Evolutionary conservation across 2,888 invertebrate genomes (phyloP), one percentile per base, ranked within the genome.

Genomic region (Spodoptera exigua): DNA sequence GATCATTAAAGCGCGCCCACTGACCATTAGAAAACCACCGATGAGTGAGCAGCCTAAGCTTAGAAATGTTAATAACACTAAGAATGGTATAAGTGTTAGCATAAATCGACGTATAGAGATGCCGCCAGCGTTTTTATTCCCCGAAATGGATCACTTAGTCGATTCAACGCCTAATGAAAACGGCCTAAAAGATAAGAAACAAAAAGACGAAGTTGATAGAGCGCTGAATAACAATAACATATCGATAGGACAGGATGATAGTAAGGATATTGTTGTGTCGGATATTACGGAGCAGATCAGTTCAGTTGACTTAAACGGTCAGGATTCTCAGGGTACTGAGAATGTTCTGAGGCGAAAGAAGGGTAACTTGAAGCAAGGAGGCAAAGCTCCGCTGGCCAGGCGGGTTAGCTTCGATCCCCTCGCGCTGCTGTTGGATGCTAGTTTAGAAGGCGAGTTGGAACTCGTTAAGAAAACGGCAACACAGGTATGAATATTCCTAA

Each of bases 401-500:
- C 95, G 99, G 61, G 99, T 99, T 36, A 99, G 98, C 87, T 99
- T 99, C 86, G 99, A 99, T 95, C 99, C 99, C 16, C 95, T 99
- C 80, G 99, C 99, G 0, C 95, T 99, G 48, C 95, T 99, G 47
- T 94, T 99, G 82, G 99, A 99, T 91, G 99, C 99, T 44, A 99
- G 99, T 80, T 95, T 99, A 73, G 99, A 99, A 91, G 99, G 99
- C 40, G 99, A 99, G 89, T 95, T 99, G 84, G 99, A 99, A 85
- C 95, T 99, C 72, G 99, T 99, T 37, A 98, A 97, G 93, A 98
- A 98, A 90, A 99, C 99, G 47, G 99, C 99, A 61, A 96, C 97
- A 86, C 97, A 99, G 95, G 97, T 96, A 83, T 71, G 1, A 16
- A 27, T 13, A 21, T 37, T 37, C 14, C 9, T 12, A 16, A 5